phyloP scores from a whole-genome alignment of 2,113 vertebrate genomes.

The Microcebus murinus region DNA sequence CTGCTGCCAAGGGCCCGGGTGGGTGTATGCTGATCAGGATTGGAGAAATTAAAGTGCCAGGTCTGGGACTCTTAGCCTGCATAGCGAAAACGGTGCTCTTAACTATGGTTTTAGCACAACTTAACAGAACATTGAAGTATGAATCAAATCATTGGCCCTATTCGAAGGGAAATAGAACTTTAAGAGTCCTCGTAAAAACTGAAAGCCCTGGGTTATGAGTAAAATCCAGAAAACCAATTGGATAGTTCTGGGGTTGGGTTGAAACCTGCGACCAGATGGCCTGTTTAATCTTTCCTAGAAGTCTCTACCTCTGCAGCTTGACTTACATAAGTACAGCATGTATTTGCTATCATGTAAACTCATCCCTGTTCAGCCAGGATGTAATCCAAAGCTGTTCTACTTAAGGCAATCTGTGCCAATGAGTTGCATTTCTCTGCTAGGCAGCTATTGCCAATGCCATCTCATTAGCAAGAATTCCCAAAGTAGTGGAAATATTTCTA shows the following conservation, averaged over 20 bases:
- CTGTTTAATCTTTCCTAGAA: background rate
- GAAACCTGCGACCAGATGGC: background rate
- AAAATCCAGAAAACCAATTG: background rate
- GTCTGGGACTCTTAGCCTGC: background rate
- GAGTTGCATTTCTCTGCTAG: background rate
- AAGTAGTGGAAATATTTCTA: background rate
- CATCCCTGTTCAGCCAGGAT: background rate
- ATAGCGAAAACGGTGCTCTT: background rate
- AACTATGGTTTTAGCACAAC: background rate
- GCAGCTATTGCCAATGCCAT: background rate
- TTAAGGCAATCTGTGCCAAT: background rate
- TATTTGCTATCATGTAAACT: background rate
- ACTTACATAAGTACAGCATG: background rate
- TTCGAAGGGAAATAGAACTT: background rate
- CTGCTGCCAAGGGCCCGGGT: background rate
- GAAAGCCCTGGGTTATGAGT: background rate
- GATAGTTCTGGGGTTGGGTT: background rate
- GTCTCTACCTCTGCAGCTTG: background rate
- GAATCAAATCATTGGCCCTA: background rate
- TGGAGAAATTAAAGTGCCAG: background rate
- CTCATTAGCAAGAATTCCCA: background rate
- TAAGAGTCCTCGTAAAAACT: background rate
- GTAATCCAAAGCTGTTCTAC: background rate
- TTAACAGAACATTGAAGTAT: background rate
- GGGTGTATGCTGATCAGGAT: background rate